phyloP scores from a whole-genome alignment of 2,888 invertebrate species.

The Leucophenga maculata region DNA sequence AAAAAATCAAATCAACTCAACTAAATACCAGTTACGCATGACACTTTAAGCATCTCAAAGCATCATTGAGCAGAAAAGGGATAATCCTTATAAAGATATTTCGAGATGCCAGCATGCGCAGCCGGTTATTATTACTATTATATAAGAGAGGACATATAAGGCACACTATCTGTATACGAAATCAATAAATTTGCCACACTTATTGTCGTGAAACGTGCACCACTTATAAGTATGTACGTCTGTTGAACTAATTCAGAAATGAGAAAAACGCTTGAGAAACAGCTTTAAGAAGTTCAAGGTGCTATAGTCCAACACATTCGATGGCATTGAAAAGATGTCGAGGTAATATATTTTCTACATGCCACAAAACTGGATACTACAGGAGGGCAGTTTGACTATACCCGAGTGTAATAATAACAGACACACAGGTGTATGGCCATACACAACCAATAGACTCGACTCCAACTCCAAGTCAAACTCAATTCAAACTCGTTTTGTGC shows the following conservation, averaged over 20 bases:
- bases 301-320: constrained; percentile 2
- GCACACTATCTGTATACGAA: constrained; percentile 13
- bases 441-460: neutral
- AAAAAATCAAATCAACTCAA: constrained; percentile 16
- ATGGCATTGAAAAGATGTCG: neutral
- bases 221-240: constrained; percentile 15
- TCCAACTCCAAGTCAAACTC: neutral
- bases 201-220: constrained; percentile 13
- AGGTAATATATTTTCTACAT: neutral
- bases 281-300: constrained; percentile 11
- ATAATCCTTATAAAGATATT: neutral
- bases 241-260: constrained; percentile 9
- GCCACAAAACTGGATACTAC: neutral
- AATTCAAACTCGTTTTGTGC: neutral
- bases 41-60: neutral
- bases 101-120: constrained; percentile 17
- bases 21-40: constrained; percentile 21
- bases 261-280: neutral
- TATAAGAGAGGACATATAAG: neutral
- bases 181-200: constrained; percentile 30
- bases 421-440: constrained; percentile 20
- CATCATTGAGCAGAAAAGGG: neutral
- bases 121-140: neutral
- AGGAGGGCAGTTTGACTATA: neutral
- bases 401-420: constrained; percentile 22